These are phyloP conservation scores for Oophaga pumilio DNA, from an alignment of 2,113 vertebrate species.

Conservation along the genomic window DNA sequence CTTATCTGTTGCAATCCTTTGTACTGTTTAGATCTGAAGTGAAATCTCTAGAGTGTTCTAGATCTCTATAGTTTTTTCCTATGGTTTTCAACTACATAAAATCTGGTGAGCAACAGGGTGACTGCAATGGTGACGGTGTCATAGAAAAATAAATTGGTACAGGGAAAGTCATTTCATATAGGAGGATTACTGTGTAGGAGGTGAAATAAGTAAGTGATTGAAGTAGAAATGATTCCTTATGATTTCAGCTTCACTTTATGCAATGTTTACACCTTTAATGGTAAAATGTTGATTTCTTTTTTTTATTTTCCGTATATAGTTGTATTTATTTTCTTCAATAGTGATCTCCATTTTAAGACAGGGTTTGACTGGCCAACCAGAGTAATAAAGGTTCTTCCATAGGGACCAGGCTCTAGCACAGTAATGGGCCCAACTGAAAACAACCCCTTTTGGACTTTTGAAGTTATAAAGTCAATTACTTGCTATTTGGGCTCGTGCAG, in stretches of 20 bases:
- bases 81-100: slow-evolving; percentile 3
- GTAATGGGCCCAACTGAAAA: neutral
- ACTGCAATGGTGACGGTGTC: neutral
- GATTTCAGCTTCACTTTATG: neutral
- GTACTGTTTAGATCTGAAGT: neutral
- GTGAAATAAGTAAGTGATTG: slow-evolving; percentile 3
- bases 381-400: neutral
- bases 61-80: neutral
- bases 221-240: neutral
- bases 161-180: slow-evolving; percentile 1
- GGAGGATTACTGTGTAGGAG: slow-evolving; percentile 15
- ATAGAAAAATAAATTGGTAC: slow-evolving; percentile 10
- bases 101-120: neutral
- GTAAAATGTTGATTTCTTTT: neutral
- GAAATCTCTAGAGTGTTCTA: neutral
- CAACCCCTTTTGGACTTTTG: neutral
- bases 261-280: neutral
- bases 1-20: neutral
- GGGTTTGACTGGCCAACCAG: too few relatives aligned
- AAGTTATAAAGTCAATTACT: too few relatives aligned
- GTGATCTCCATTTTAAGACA: neutral
- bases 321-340: neutral
- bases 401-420: neutral
- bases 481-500: too few relatives aligned
- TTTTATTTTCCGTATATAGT: neutral